Evolutionary conservation across 2,888 invertebrate genomes (phyloP).

Genomic region (Drosophila borealis): DNA sequence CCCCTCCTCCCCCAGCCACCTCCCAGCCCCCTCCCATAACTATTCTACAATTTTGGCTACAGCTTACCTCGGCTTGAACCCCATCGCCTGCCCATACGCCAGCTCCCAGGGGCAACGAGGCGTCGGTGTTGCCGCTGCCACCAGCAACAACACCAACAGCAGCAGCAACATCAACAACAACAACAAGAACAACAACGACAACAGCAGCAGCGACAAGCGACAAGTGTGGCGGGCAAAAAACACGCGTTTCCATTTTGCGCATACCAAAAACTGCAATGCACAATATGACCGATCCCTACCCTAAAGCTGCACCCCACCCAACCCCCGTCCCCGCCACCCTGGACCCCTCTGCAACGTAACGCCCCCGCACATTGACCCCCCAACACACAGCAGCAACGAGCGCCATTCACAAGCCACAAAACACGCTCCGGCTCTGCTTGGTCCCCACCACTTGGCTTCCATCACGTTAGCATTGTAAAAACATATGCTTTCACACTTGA

Average conservation of each 20-base stretch:
- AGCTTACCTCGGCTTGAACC: conserved; percentile 24
- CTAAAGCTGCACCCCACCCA: background rate
- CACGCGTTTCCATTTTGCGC: conserved; percentile 72
- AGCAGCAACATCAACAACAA: conserved; percentile 27
- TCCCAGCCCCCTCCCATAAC: background rate
- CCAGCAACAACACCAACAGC: conserved; percentile 17
- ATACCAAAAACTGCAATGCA: conserved; percentile 63
- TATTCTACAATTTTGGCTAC: conserved; percentile 1
- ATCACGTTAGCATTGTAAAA: conserved; percentile 68
- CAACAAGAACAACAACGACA: conserved; percentile 24
- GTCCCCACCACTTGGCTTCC: conserved; percentile 24
- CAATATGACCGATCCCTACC: conserved; percentile 52
- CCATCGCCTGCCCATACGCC: background rate
- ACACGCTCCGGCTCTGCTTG: conserved; percentile 34
- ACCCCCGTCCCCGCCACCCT: too few relatives aligned
- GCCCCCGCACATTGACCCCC: conserved; percentile 1
- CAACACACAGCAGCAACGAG: conserved; percentile 27
- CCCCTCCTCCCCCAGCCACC: background rate
- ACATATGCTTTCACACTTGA: conserved; percentile 76
- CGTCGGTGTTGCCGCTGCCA: conserved; percentile 29
- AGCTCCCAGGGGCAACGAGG: conserved; percentile 21
- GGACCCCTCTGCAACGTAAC: too few relatives aligned
- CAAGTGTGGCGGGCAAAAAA: conserved; percentile 54
- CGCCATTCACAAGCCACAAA: conserved; percentile 57
- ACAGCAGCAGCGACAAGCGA: conserved; percentile 19